These are phyloP conservation scores for Coendou prehensilis DNA, from an alignment of 2,797 vertebrate genomes.

Conservation along the genomic window DNA sequence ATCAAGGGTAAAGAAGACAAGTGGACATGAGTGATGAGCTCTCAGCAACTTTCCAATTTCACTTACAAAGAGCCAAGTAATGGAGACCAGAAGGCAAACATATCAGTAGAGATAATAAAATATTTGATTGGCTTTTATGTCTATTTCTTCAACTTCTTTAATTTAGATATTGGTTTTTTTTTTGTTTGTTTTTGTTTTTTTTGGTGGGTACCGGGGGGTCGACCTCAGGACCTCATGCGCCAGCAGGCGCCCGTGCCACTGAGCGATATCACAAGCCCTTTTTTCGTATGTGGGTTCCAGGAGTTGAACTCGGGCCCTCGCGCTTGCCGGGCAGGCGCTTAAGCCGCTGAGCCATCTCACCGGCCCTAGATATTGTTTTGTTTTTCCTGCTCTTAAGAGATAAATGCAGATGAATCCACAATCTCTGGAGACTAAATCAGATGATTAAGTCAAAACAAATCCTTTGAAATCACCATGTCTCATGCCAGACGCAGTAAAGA, in stretches of 20 bases:
- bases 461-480: slow-evolving; percentile 1
- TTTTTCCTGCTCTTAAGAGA: slow-evolving; percentile 49
- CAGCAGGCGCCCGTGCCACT: no score
- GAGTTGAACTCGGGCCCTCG: no score
- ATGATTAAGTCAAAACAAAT: slow-evolving; percentile 57
- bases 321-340: no score
- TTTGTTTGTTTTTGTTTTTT: no score
- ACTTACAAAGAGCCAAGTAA: background rate
- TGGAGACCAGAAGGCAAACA: background rate
- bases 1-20: background rate
- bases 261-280: no score
- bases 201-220: no score
- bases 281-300: no score
- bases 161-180: background rate
- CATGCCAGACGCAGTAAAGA: background rate
- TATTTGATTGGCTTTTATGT: background rate
- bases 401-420: background rate
- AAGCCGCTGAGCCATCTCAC: no score
- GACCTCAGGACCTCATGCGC: no score
- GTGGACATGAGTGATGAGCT: background rate
- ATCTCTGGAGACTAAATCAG: slow-evolving; percentile 20
- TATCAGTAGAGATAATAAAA: background rate
- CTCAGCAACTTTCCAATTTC: background rate
- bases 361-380: background rate
- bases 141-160: slow-evolving; percentile 23